Evolutionary conservation across 2,113 vertebrate genomes (phyloP).

Genomic region (Campylomormyrus numenius): DNA sequence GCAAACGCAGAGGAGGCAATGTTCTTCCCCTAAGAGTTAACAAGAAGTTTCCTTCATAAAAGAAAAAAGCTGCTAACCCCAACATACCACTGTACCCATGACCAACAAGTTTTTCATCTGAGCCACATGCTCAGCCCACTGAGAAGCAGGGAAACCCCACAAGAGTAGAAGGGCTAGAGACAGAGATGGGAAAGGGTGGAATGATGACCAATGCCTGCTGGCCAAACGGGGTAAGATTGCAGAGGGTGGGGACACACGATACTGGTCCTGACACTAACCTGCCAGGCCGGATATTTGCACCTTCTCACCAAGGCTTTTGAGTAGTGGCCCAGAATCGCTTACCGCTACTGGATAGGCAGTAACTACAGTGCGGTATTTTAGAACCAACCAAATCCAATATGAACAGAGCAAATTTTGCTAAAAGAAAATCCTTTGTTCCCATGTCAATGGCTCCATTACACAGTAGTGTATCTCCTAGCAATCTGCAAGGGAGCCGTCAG

Average conservation of each 20-base stretch:
- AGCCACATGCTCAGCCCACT: too few relatives aligned
- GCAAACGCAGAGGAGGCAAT: neutral
- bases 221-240: too few relatives aligned
- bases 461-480: neutral
- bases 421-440: slow-evolving; percentile 1
- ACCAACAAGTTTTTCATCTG: too few relatives aligned
- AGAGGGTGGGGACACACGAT: too few relatives aligned
- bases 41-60: neutral
- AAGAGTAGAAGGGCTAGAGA: too few relatives aligned
- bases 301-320: neutral
- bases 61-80: neutral
- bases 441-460: neutral
- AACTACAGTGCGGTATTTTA: neutral
- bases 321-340: neutral
- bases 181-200: too few relatives aligned
- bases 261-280: neutral
- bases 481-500: neutral
- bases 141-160: too few relatives aligned
- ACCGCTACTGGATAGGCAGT: neutral
- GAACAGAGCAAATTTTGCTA: neutral
- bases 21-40: neutral
- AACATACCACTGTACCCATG: neutral
- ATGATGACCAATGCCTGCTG: too few relatives aligned
- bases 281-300: neutral
- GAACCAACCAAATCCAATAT: neutral